phyloP scores from a whole-genome alignment of 2,113 vertebrate genomes.

The Albula goreensis region DNA sequence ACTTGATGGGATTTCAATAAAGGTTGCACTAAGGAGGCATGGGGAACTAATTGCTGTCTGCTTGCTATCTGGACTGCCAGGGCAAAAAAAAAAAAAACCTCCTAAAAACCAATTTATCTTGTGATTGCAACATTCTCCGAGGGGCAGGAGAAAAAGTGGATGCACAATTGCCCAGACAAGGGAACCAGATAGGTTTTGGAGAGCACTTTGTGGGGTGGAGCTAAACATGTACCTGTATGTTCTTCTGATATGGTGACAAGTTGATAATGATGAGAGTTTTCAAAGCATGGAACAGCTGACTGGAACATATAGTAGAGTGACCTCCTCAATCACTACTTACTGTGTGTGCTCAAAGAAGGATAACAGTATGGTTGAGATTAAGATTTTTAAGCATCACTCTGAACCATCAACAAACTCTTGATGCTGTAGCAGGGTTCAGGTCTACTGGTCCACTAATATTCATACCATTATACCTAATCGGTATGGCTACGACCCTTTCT shows the following conservation, averaged over 20 bases:
- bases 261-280: not conserved
- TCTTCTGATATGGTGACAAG: constrained; percentile 58
- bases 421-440: not conserved
- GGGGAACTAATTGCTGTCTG: constrained; percentile 71
- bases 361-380: not conserved
- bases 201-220: constrained; percentile 57
- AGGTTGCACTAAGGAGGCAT: constrained; percentile 56
- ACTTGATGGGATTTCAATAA: constrained; percentile 64
- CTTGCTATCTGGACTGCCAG: constrained; percentile 67
- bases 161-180: constrained; percentile 43
- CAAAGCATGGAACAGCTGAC: not conserved
- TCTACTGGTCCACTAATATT: no score
- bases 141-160: constrained; percentile 34
- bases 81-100: constrained; percentile 53
- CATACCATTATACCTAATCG: no score
- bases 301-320: not conserved
- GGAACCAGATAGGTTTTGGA: constrained; percentile 57
- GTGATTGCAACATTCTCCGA: constrained; percentile 71
- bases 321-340: not conserved
- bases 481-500: no score
- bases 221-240: constrained; percentile 61
- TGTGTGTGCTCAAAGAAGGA: not conserved
- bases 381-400: not conserved
- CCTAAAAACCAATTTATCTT: constrained; percentile 67
- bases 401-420: not conserved